Percentiles rank a stretch among this genome's conserved stretches.
Conservation (phyloP, 1,140 invertebrate species). For the Aricia agestis region DNA sequence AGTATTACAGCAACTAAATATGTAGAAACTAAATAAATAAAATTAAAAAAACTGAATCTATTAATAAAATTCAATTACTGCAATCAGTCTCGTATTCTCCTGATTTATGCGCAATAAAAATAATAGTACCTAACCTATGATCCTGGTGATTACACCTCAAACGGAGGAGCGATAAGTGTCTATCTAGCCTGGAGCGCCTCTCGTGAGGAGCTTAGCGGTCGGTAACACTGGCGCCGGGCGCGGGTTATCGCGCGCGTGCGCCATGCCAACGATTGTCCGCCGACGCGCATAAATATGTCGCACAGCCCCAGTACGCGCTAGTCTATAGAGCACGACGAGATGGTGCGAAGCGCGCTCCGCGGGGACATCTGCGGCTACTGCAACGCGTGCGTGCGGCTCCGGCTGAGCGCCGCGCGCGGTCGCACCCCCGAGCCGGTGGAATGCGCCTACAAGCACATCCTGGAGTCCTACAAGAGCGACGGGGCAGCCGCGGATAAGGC, state of each 20-base stretch:
- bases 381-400: conserved; percentile 61
- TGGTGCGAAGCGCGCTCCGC: conserved; percentile 49
- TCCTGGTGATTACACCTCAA: neutral
- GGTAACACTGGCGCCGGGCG: conserved; percentile 55
- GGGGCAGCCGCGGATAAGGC: conserved; percentile 35
- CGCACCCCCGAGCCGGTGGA: conserved; percentile 57
- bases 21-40: too few relatives aligned
- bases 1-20: too few relatives aligned
- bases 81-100: neutral
- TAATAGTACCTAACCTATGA: conserved; percentile 17
- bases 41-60: too few relatives aligned
- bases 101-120: conserved; percentile 16
- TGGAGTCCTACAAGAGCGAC: conserved; percentile 52
- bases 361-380: conserved; percentile 66
- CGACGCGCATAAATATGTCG: conserved; percentile 58
- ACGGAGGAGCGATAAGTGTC: conserved; percentile 2
- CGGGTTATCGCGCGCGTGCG: conserved; percentile 68
- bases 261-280: conserved; percentile 45
- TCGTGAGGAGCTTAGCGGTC: conserved; percentile 34
- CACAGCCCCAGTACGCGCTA: conserved; percentile 37
- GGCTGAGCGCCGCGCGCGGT: conserved; percentile 56
- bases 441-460: conserved; percentile 67
- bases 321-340: conserved; percentile 45
- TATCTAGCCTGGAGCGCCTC: neutral
- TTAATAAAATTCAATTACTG: conserved; percentile 2